Evolutionary conservation across 2,797 vertebrate genomes (phyloP).

Genomic region (Triplophysa bombifrons): DNA sequence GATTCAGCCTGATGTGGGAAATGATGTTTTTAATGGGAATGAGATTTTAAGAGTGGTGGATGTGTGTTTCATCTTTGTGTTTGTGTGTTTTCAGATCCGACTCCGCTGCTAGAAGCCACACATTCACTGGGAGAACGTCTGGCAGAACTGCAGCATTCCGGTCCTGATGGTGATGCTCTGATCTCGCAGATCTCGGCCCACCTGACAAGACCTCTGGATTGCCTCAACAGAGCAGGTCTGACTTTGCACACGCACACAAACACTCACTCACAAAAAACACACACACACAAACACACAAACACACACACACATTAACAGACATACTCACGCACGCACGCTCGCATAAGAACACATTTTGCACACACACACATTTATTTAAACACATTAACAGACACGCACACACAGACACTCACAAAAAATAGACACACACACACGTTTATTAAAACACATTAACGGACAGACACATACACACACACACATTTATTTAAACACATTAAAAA

Average conservation of each 20-base stretch:
- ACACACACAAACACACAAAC: too few species aligned
- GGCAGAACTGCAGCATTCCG: slow-evolving; percentile 82
- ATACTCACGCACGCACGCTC: too few species aligned
- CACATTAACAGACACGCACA: too few species aligned
- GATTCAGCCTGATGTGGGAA: slow-evolving; percentile 12
- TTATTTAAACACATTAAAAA: too few species aligned
- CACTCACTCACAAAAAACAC: too few species aligned
- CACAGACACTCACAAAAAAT: too few species aligned
- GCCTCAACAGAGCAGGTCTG: slow-evolving; percentile 83
- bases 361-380: too few species aligned
- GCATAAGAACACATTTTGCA: too few species aligned
- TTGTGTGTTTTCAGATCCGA: slow-evolving; percentile 77
- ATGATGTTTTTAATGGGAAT: slow-evolving; percentile 9
- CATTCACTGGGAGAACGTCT: slow-evolving; percentile 86
- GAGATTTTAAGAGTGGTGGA: neutral
- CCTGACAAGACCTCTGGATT: slow-evolving; percentile 87
- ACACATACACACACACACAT: too few species aligned
- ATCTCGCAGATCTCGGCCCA: slow-evolving; percentile 79
- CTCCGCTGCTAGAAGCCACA: slow-evolving; percentile 87
- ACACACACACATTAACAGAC: too few species aligned
- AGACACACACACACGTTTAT: too few species aligned
- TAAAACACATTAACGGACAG: too few species aligned
- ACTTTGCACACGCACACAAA: neutral
- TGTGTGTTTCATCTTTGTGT: neutral
- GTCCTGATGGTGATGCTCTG: slow-evolving; percentile 75